Percentiles rank a stretch among this genome's conserved stretches.
Conservation (phyloP, 1,140 invertebrate species). For the Tachypleus tridentatus region DNA sequence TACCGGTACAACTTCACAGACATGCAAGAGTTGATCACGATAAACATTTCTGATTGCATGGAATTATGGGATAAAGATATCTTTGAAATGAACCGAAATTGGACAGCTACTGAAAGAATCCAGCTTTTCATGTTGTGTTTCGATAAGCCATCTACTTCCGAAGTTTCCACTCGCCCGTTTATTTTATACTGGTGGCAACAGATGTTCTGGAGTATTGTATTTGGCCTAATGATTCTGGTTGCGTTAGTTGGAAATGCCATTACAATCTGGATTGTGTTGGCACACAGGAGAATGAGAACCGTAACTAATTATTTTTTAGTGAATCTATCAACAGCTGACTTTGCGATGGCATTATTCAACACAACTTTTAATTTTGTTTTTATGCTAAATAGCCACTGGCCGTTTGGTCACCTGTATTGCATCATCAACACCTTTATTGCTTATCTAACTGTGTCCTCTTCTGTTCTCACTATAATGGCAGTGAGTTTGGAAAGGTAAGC, state of each 20-base stretch:
- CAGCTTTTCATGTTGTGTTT: background rate
- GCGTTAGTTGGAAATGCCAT: slow-evolving; percentile 69
- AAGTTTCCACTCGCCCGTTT: slow-evolving; percentile 10
- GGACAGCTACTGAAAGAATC: too few species aligned
- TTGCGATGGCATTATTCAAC: slow-evolving; percentile 36
- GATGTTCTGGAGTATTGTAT: slow-evolving; percentile 21
- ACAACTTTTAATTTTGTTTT: slow-evolving; percentile 39
- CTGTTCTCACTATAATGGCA: slow-evolving; percentile 85
- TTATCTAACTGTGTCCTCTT: slow-evolving; percentile 71
- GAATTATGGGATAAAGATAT: too few species aligned
- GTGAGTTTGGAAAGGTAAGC: slow-evolving; percentile 89
- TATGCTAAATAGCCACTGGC: slow-evolving; percentile 53
- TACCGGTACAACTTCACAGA: too few species aligned
- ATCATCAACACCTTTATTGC: slow-evolving; percentile 80
- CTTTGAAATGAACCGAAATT: too few species aligned
- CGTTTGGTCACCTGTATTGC: slow-evolving; percentile 72
- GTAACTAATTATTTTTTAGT: slow-evolving; percentile 33
- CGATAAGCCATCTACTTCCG: slow-evolving; percentile 5
- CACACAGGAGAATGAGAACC: slow-evolving; percentile 46
- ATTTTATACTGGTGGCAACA: slow-evolving; percentile 18
- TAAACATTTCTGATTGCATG: too few species aligned
- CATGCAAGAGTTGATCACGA: too few species aligned
- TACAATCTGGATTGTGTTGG: slow-evolving; percentile 78
- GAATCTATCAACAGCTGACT: slow-evolving; percentile 31
- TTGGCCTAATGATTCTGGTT: slow-evolving; percentile 51